phyloP scores from a whole-genome alignment of 2,113 vertebrate genomes.

The Channa maculata region DNA sequence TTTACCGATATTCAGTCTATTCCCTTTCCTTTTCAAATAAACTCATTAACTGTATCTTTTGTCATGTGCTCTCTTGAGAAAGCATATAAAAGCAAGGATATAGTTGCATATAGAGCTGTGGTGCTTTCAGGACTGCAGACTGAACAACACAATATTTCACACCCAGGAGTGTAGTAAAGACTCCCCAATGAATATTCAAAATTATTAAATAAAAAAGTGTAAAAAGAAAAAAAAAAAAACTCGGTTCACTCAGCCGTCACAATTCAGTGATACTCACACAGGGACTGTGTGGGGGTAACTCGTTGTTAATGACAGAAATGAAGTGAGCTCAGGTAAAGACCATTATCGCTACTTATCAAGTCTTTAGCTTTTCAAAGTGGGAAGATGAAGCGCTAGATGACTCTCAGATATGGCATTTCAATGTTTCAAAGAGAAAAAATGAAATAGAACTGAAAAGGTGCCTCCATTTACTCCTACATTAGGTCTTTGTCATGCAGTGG shows the following conservation, averaged over 20 bases:
- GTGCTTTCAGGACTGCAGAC: constrained; percentile 21
- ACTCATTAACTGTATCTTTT: constrained; percentile 65
- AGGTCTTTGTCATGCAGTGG: too few relatives aligned
- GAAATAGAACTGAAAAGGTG: too few relatives aligned
- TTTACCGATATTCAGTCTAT: constrained; percentile 18
- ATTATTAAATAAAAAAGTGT: constrained; percentile 14
- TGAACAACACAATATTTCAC: constrained; percentile 32
- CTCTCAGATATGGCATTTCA: not conserved
- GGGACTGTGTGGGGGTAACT: not conserved
- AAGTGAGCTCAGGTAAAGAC: constrained; percentile 21
- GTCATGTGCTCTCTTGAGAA: constrained; percentile 24
- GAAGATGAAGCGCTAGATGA: constrained; percentile 8
- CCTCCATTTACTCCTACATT: too few relatives aligned
- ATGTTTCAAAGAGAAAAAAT: not conserved
- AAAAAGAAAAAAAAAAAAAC: constrained; percentile 22
- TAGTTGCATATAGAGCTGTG: constrained; percentile 12
- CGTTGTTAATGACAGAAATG: constrained; percentile 3
- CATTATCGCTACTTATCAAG: constrained; percentile 22
- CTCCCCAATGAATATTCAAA: constrained; percentile 15
- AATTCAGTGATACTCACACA: constrained; percentile 9
- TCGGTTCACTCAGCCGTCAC: constrained; percentile 5
- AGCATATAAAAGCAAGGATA: constrained; percentile 36
- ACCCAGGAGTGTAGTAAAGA: constrained; percentile 4
- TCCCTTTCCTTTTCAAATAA: constrained; percentile 50
- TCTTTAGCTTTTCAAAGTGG: not conserved